phyloP scores from a whole-genome alignment of 2,113 vertebrate genomes.

The Lophius piscatorius region DNA sequence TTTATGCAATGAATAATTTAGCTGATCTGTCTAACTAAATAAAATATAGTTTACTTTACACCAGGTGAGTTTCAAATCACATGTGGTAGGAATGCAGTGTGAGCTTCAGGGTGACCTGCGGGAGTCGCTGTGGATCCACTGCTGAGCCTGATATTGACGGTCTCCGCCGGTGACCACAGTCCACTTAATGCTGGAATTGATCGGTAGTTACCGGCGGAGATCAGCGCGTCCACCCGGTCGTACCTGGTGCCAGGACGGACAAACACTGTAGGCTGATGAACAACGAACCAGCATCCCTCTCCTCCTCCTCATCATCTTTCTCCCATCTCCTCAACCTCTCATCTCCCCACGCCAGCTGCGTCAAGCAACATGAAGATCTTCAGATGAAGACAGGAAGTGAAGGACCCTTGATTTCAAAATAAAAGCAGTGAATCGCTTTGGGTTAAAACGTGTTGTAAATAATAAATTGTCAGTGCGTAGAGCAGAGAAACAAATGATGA shows the following conservation, averaged over 20 bases:
- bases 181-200: constrained; percentile 53
- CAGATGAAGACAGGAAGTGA: constrained; percentile 11
- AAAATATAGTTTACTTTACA: too few relatives aligned
- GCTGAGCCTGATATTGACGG: constrained; percentile 44
- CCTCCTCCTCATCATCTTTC: constrained; percentile 24
- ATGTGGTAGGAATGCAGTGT: too few relatives aligned
- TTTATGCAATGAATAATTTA: too few relatives aligned
- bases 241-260: constrained; percentile 42
- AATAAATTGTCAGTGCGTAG: too few relatives aligned
- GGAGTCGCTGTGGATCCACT: constrained; percentile 52
- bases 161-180: constrained; percentile 31
- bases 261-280: constrained; percentile 17
- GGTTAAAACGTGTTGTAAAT: too few relatives aligned
- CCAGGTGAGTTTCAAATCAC: constrained; percentile 21
- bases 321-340: constrained; percentile 16
- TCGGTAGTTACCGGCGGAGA: constrained; percentile 19
- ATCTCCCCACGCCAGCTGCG: constrained; percentile 6
- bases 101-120: too few relatives aligned
- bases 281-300: constrained; percentile 14
- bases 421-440: constrained; percentile 35
- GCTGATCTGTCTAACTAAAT: too few relatives aligned
- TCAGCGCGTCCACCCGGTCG: constrained; percentile 5
- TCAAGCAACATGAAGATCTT: constrained; percentile 4
- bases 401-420: constrained; percentile 36
- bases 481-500: too few relatives aligned